Conservation (phyloP, 1,140 invertebrate species). For the Nixonia krombeini region DNA sequence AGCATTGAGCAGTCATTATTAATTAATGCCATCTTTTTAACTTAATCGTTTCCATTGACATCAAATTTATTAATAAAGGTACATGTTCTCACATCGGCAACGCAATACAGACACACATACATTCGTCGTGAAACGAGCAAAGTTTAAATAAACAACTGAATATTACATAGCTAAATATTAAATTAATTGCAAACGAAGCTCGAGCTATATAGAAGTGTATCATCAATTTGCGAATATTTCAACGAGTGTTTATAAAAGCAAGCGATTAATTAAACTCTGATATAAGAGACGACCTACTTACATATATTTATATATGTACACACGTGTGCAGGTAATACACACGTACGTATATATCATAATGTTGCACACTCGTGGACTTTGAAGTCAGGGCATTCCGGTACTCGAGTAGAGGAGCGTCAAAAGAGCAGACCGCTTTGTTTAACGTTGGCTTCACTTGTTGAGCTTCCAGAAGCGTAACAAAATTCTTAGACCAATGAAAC, state of each 20-base stretch:
- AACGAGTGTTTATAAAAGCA: conserved; percentile 27
- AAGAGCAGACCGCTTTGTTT: conserved; percentile 52
- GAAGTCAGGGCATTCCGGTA: conserved; percentile 40
- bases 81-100: too few species aligned
- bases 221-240: conserved; percentile 21
- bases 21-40: too few species aligned
- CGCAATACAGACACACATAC: too few species aligned
- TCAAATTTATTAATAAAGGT: too few species aligned
- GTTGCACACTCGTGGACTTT: conserved; percentile 34
- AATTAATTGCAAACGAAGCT: too few species aligned
- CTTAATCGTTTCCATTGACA: too few species aligned
- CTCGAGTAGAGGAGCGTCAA: conserved; percentile 49
- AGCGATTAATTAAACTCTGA: conserved; percentile 53
- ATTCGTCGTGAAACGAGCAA: too few species aligned
- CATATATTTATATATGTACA: conserved; percentile 35
- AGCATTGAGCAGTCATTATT: too few species aligned
- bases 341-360: conserved; percentile 14
- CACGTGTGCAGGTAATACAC: too few species aligned
- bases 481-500: conserved; percentile 16
- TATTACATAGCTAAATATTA: too few species aligned
- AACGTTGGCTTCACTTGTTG: conserved; percentile 56
- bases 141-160: too few species aligned
- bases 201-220: too few species aligned
- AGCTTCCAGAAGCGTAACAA: conserved; percentile 41
- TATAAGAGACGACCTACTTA: conserved; percentile 34